phyloP scores from a whole-genome alignment of 2,113 vertebrate genomes.

The Rallus limicola region DNA sequence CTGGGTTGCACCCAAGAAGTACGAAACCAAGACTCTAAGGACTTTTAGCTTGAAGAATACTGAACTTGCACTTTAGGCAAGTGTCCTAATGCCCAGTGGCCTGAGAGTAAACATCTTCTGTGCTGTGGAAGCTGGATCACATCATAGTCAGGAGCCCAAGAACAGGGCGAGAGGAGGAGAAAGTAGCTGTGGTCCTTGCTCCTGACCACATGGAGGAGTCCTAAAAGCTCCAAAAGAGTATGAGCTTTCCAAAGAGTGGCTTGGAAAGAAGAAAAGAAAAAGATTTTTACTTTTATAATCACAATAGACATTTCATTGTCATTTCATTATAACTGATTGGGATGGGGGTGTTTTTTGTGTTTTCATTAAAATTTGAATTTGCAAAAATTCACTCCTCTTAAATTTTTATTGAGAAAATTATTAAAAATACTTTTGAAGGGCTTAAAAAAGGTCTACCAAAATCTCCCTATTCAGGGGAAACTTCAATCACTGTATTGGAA shows the following conservation, averaged over 20 bases:
- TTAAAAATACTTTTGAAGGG: neutral
- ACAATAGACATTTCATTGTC: neutral
- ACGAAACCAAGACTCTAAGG: neutral
- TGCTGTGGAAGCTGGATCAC: neutral
- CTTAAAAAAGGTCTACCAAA: neutral
- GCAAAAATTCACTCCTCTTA: neutral
- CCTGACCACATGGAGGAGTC: neutral
- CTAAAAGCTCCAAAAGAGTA: neutral
- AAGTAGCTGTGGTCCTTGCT: neutral
- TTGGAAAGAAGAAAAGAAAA: neutral
- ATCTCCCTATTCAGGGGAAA: neutral
- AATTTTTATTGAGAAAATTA: neutral
- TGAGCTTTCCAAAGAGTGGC: neutral
- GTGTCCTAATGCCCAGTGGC: neutral
- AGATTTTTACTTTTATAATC: neutral
- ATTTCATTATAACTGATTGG: neutral
- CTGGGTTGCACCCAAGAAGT: neutral
- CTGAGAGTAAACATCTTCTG: neutral
- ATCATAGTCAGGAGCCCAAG: neutral
- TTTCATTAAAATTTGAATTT: neutral
- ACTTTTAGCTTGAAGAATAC: neutral
- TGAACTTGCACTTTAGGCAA: neutral
- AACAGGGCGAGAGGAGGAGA: neutral
- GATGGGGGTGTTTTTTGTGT: neutral
- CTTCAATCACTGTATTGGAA: neutral